Percentiles rank a stretch among this genome's conserved stretches.
Conservation (phyloP, 2,797 vertebrate species). For the Myotis findleyi region DNA sequence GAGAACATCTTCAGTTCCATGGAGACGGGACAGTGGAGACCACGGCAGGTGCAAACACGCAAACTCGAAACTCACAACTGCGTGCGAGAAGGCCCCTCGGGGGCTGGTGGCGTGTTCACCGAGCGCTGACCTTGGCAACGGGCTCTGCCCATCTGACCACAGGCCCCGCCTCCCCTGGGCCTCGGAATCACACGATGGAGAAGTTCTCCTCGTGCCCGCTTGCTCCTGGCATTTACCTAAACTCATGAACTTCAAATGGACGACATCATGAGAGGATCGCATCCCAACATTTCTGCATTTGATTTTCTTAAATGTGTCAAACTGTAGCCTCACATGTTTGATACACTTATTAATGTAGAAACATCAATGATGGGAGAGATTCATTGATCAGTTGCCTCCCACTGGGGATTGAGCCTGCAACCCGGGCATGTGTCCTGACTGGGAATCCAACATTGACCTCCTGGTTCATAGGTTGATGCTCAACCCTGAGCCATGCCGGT, state of each 20-base stretch:
- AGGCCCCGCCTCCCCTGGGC: not conserved
- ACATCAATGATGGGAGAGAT: too few relatives aligned
- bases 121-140: fast-evolving
- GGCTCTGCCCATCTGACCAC: fast-evolving
- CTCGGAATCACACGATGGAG: fast-evolving
- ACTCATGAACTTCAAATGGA: not conserved
- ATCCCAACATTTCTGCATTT: not conserved
- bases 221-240: not conserved
- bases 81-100: fast-evolving
- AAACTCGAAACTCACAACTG: not conserved
- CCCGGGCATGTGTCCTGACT: too few relatives aligned
- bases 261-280: not conserved
- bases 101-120: too few relatives aligned
- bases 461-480: too few relatives aligned
- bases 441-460: too few relatives aligned
- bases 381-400: too few relatives aligned
- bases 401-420: too few relatives aligned
- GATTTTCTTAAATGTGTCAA: not conserved
- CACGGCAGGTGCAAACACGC: not conserved
- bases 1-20: not conserved
- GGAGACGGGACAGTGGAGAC: not conserved
- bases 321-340: too few relatives aligned
- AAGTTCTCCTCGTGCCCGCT: not conserved
- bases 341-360: too few relatives aligned
- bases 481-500: too few relatives aligned